Evolutionary conservation across 2,797 vertebrate species (phyloP).

Genomic region (Myotis vivesi): DNA sequence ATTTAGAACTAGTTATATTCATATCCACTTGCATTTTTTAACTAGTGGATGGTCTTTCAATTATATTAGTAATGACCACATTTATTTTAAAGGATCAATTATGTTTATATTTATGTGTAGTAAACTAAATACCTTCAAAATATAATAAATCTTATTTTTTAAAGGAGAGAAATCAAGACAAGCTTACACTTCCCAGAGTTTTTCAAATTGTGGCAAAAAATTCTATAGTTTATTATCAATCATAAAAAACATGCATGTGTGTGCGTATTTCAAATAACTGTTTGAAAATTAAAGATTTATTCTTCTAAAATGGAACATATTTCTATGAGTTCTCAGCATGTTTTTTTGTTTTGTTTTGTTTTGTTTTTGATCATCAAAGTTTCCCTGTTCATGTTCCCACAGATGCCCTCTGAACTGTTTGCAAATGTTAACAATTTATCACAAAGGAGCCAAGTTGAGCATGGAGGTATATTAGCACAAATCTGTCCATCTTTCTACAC

Average conservation of each 20-base stretch:
- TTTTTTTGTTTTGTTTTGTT: neutral
- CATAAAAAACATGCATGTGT: neutral
- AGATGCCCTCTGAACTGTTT: neutral
- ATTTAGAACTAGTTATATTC: slow-evolving; percentile 14
- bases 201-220: neutral
- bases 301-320: neutral
- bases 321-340: neutral
- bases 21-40: neutral
- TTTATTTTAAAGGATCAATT: neutral
- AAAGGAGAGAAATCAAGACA: neutral
- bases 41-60: neutral
- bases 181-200: neutral
- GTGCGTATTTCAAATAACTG: neutral
- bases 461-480: neutral
- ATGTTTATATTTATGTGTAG: neutral
- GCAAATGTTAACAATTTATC: neutral
- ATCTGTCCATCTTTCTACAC: neutral
- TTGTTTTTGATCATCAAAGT: neutral
- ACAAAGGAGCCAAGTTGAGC: neutral
- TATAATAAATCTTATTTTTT: neutral
- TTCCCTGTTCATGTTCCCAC: neutral
- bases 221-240: neutral
- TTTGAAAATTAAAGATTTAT: neutral
- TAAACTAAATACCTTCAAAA: neutral
- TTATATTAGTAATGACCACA: neutral